Conservation (phyloP, 2,797 vertebrate genomes). For the Halcyon leucocephala region DNA sequence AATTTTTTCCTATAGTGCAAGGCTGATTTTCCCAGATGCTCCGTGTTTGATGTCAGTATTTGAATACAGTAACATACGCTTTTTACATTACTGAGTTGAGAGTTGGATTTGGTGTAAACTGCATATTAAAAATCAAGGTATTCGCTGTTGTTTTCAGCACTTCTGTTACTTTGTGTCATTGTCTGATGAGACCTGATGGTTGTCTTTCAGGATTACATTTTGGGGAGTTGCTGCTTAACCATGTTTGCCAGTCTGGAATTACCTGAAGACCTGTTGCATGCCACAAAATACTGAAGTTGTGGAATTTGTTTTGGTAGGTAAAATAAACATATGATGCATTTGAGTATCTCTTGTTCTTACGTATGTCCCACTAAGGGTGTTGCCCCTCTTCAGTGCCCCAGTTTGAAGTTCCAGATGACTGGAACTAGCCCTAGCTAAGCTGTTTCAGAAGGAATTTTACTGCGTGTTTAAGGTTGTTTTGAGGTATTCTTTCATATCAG, state of each 20-base stretch:
- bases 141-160: background rate
- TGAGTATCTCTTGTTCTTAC: background rate
- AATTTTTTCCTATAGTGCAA: background rate
- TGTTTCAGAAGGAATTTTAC: background rate
- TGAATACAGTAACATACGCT: background rate
- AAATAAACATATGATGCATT: background rate
- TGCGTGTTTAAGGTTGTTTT: background rate
- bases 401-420: background rate
- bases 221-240: conserved; percentile 48
- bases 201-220: conserved; percentile 63
- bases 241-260: conserved; percentile 66
- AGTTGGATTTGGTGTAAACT: background rate
- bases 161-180: background rate
- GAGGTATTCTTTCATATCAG: background rate
- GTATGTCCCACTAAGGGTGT: background rate
- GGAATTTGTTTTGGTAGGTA: conserved; percentile 64
- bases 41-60: background rate
- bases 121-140: rapidly evolving
- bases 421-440: background rate
- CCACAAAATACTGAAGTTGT: conserved; percentile 45
- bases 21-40: background rate
- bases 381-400: background rate
- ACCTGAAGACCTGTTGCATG: conserved; percentile 56
- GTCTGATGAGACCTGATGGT: background rate
- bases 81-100: background rate